These are phyloP conservation scores for Aeoliscus strigatus DNA, from an alignment of 2,797 vertebrate species.

Conservation along the genomic window DNA sequence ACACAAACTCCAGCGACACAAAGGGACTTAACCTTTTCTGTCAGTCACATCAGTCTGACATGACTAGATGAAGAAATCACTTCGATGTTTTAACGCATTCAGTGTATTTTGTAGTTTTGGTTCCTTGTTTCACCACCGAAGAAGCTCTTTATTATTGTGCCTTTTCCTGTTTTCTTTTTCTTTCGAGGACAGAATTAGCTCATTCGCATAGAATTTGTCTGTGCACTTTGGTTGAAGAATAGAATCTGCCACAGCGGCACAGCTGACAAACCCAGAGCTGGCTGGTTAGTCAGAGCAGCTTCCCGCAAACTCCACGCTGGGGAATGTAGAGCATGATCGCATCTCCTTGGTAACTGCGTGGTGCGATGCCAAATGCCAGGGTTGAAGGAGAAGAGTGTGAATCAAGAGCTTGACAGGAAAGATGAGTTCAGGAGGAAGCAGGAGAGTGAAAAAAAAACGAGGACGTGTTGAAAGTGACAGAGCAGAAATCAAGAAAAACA, in stretches of 20 bases:
- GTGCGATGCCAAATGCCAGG: constrained; percentile 26
- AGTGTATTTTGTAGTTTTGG: constrained; percentile 1
- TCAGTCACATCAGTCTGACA: constrained; percentile 15
- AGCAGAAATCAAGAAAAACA: constrained; percentile 9
- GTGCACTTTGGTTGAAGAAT: constrained; percentile 6
- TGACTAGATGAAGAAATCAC: neutral
- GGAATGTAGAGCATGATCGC: constrained; percentile 55
- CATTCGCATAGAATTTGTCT: constrained; percentile 28
- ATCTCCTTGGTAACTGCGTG: constrained; percentile 44
- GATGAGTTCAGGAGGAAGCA: constrained; percentile 15
- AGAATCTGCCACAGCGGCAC: constrained; percentile 36
- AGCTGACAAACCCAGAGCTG: constrained; percentile 30
- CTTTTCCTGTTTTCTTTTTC: constrained; percentile 60
- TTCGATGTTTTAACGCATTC: neutral
- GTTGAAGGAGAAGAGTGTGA: constrained; percentile 2
- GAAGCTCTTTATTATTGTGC: constrained; percentile 43
- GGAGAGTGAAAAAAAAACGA: constrained; percentile 12
- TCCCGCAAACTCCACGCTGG: constrained; percentile 31
- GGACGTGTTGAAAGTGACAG: constrained; percentile 18
- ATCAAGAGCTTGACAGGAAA: constrained; percentile 9
- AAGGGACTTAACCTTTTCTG: constrained; percentile 16
- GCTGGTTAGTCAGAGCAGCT: constrained; percentile 34
- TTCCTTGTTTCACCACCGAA: too few species aligned
- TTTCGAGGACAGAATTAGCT: constrained; percentile 44
- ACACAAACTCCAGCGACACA: constrained; percentile 51